Base-by-base conservation (phyloP, 2,888 invertebrate genomes). In the Nipponacmea schrenckii region DNA sequence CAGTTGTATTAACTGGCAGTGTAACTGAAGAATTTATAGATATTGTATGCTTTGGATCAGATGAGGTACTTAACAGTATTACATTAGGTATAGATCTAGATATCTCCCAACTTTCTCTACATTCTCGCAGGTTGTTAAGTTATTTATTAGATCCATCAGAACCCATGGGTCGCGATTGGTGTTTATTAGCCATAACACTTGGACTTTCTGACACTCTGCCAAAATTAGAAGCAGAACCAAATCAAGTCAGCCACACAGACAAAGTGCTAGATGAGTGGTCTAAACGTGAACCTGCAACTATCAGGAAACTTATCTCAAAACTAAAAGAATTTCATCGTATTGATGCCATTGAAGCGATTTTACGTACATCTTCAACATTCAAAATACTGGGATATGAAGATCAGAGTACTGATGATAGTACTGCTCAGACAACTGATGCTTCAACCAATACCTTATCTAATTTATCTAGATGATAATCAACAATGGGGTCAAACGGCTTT, bases 331-430 rank as follows among this genome's bases (percentile, higher is more conserved):
- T 93, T 80, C 92, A 92, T 68, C 90, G 93, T 62, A 87, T 89
- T 66, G 93, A 93, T 86, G 92, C 91, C 0, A 91, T 91, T 2
- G 91, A 92, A 74, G 89, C 91, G n/a, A 88, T 92, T 20, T 89
- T 92, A 75, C 90, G 91, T 62, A 91, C 91, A 8, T 77, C 78
- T 1, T 79, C 81, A 0, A 72, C 82, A 44, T 85, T 81, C 71
- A 79, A 83, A 67, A 80, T 82, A 20, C 70, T 81, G 44, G 78
- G 76, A 8, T 83, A 82, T 67, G 85, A 85, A 56, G 84, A 84
- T 45, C 81, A 83, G 67, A 81, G 83, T 72, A 82, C 83, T 27
- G 84, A 84, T 64, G 84, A 83, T 27, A 81, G 82, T 73, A 68
- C 69, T 45, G 77, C 79, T 1, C 79, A 80, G 20, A 79, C 74